Conservation (phyloP, 2,113 vertebrate species). For the Tylochromis polylepis region DNA sequence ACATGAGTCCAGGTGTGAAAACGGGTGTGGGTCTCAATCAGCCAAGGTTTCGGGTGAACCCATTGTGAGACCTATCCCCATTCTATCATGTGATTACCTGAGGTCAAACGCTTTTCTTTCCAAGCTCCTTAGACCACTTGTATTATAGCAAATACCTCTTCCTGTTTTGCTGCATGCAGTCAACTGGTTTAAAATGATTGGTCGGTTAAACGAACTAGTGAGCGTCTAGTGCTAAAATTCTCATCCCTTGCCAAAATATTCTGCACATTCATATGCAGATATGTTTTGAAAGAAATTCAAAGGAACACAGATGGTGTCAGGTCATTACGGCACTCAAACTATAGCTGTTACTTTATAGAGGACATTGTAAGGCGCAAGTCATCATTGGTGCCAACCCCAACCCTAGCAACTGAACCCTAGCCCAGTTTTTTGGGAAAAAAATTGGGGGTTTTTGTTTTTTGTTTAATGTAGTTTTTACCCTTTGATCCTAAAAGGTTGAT, state of each 20-base stretch:
- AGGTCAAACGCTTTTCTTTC: too few species aligned
- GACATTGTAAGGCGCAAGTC: background rate
- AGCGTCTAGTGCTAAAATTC: background rate
- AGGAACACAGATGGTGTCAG: rapidly evolving
- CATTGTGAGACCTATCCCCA: too few species aligned
- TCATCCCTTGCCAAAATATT: background rate
- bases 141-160: background rate
- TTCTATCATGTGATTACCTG: too few species aligned
- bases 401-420: background rate
- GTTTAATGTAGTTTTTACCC: background rate
- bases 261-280: background rate
- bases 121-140: too few species aligned
- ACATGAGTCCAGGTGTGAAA: too few species aligned
- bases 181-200: background rate
- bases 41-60: too few species aligned
- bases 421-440: rapidly evolving
- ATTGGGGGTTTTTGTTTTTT: rapidly evolving
- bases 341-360: background rate
- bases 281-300: background rate
- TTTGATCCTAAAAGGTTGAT: background rate
- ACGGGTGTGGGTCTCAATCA: too few species aligned
- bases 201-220: background rate
- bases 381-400: background rate
- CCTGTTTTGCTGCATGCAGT: background rate
- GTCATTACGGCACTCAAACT: background rate